phyloP scores from a whole-genome alignment of 2,797 vertebrate genomes.

The Arrhamphus sclerolepis region DNA sequence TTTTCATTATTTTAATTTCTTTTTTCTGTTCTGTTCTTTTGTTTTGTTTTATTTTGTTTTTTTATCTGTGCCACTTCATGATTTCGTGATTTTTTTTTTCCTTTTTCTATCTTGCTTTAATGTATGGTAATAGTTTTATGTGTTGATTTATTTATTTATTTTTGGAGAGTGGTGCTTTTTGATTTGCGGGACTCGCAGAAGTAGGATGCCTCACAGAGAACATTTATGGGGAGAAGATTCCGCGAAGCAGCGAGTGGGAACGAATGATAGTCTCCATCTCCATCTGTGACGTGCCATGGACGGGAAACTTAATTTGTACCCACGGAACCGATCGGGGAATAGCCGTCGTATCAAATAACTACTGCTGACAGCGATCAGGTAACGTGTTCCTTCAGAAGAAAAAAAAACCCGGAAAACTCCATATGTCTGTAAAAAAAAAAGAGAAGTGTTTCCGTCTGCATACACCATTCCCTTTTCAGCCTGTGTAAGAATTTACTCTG shows the following conservation, averaged over 20 bases:
- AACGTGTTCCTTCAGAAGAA: conserved; percentile 34
- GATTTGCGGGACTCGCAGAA: conserved; percentile 60
- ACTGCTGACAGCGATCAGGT: conserved; percentile 86
- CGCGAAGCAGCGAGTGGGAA: conserved; percentile 67
- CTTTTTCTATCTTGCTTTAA: conserved; percentile 19
- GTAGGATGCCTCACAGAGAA: conserved; percentile 71
- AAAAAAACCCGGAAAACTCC: conserved; percentile 8
- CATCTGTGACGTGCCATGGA: conserved; percentile 84
- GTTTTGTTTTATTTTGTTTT: conserved; percentile 11
- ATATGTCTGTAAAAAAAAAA: background rate
- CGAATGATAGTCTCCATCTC: conserved; percentile 73
- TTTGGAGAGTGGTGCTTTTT: background rate
- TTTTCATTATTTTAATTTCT: conserved; percentile 8
- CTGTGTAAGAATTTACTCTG: too few relatives aligned
- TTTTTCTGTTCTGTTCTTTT: conserved; percentile 13
- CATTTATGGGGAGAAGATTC: conserved; percentile 74
- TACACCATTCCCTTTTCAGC: too few relatives aligned
- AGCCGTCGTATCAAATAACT: conserved; percentile 81
- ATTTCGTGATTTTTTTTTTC: conserved; percentile 53
- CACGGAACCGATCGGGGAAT: conserved; percentile 81
- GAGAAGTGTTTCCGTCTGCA: conserved; percentile 3
- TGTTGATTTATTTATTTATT: conserved; percentile 3
- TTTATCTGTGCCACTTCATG: conserved; percentile 45
- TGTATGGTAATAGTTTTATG: conserved; percentile 22
- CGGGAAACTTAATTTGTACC: conserved; percentile 85